phyloP scores from a whole-genome alignment of 2,797 vertebrate species.

The Cheirogaleus major region DNA sequence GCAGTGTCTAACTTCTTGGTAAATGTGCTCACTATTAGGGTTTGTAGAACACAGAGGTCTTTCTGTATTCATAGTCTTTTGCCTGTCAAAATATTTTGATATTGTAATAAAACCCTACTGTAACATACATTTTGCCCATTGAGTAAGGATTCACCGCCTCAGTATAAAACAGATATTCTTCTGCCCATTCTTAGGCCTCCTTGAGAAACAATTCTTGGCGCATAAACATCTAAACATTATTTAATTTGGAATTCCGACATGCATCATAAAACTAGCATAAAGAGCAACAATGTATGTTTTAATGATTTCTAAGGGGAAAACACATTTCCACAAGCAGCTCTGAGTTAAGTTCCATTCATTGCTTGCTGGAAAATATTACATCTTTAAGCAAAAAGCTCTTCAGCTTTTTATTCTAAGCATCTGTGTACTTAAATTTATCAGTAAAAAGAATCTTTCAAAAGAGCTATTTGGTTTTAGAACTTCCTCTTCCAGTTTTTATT shows the following conservation, averaged over 20 bases:
- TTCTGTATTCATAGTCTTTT: slow-evolving; percentile 9
- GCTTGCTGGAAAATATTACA: slow-evolving; percentile 55
- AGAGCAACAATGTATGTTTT: slow-evolving; percentile 56
- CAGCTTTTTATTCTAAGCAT: slow-evolving; percentile 62
- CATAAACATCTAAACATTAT: slow-evolving; percentile 55
- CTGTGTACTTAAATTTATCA: slow-evolving; percentile 52
- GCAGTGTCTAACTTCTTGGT: slow-evolving; percentile 8
- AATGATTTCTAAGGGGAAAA: slow-evolving; percentile 43
- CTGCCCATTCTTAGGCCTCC: background rate
- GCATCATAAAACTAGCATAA: slow-evolving; percentile 65
- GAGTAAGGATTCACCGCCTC: slow-evolving; percentile 4
- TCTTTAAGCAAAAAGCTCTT: slow-evolving; percentile 58
- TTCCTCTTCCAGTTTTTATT: background rate
- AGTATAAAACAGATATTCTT: background rate
- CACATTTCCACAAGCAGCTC: slow-evolving; percentile 43
- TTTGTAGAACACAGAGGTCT: background rate
- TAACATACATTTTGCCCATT: slow-evolving; percentile 22
- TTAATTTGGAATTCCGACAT: slow-evolving; percentile 61
- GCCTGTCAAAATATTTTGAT: slow-evolving; percentile 39
- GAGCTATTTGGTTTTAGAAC: background rate
- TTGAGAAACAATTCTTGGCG: slow-evolving; percentile 42
- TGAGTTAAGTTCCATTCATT: slow-evolving; percentile 56
- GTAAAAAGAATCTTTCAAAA: slow-evolving; percentile 52
- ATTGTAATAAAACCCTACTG: slow-evolving; percentile 21
- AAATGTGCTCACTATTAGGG: background rate